Evolutionary conservation across 2,113 vertebrate species (phyloP).

Genomic region (Pteruthius melanotis): DNA sequence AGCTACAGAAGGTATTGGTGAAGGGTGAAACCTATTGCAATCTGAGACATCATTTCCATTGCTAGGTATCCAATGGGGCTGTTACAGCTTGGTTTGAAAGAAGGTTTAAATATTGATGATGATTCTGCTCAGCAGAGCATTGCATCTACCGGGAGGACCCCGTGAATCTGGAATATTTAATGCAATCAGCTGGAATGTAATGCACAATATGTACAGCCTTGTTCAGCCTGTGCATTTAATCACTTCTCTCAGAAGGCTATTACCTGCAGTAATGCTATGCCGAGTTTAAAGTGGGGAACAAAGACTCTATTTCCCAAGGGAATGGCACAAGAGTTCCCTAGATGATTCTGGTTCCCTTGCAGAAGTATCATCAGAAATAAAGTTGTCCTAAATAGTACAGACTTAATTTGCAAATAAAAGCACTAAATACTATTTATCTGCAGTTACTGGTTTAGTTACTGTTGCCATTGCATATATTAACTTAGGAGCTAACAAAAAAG

Average conservation of each 20-base stretch:
- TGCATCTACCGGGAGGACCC: neutral
- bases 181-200: constrained; percentile 47
- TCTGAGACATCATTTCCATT: neutral
- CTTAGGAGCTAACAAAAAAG: neutral
- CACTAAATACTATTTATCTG: neutral
- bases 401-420: neutral
- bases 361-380: neutral
- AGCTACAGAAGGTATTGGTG: neutral
- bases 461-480: neutral
- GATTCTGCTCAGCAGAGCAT: neutral
- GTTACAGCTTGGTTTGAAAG: neutral
- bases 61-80: neutral
- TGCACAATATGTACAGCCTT: constrained; percentile 23
- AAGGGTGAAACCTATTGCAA: neutral
- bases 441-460: neutral
- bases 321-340: neutral
- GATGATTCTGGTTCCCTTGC: neutral
- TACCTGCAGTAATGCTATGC: neutral
- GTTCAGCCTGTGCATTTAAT: constrained; percentile 34
- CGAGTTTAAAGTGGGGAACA: neutral
- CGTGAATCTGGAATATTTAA: constrained; percentile 45
- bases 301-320: neutral
- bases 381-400: neutral
- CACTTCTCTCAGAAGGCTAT: neutral
- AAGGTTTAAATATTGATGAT: constrained; percentile 7